phyloP scores from a whole-genome alignment of 1,140 invertebrate genomes.

The Drosophila ficusphila region DNA sequence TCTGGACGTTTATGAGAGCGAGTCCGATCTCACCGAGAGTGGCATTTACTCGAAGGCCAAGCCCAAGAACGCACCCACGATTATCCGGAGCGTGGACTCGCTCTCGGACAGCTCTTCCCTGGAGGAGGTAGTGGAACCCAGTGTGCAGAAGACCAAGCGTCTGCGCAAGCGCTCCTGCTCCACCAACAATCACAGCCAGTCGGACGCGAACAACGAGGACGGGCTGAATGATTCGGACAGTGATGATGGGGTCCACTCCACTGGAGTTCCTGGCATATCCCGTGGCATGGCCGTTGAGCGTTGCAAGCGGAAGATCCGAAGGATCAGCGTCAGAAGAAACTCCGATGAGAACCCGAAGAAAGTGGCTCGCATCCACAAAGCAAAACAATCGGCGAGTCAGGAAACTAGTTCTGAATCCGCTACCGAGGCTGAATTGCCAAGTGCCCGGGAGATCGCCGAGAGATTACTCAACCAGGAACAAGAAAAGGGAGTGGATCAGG shows the following conservation, averaged over 20 bases:
- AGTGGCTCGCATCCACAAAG: slow-evolving; percentile 5
- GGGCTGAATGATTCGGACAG: slow-evolving; percentile 34
- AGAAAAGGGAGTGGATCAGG: neutral
- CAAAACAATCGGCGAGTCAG: neutral
- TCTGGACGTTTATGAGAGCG: slow-evolving; percentile 79
- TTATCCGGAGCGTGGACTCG: slow-evolving; percentile 63
- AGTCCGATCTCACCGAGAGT: slow-evolving; percentile 78
- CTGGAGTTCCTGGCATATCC: slow-evolving; percentile 67
- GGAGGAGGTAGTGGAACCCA: slow-evolving; percentile 42
- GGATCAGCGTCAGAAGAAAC: slow-evolving; percentile 26
- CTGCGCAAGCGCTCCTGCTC: slow-evolving; percentile 73
- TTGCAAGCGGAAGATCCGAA: slow-evolving; percentile 58
- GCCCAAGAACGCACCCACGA: slow-evolving; percentile 43
- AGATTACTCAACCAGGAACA: slow-evolving; percentile 48
- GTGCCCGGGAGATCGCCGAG: slow-evolving; percentile 74
- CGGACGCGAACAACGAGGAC: slow-evolving; percentile 57
- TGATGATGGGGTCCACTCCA: slow-evolving; percentile 51
- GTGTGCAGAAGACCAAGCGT: slow-evolving; percentile 64
- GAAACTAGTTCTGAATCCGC: slow-evolving; percentile 45
- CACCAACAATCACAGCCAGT: slow-evolving; percentile 68
- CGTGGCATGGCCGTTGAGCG: slow-evolving; percentile 74
- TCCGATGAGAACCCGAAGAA: slow-evolving; percentile 25
- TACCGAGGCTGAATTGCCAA: slow-evolving; percentile 50
- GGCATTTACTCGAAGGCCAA: slow-evolving; percentile 73
- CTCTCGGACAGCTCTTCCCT: slow-evolving; percentile 50